A percentile compares a stretch with the other conserved stretches of the same genome.
Evolutionary conservation across 2,888 invertebrate species (phyloP).

Genomic region (Zhengitettix transpicula): DNA sequence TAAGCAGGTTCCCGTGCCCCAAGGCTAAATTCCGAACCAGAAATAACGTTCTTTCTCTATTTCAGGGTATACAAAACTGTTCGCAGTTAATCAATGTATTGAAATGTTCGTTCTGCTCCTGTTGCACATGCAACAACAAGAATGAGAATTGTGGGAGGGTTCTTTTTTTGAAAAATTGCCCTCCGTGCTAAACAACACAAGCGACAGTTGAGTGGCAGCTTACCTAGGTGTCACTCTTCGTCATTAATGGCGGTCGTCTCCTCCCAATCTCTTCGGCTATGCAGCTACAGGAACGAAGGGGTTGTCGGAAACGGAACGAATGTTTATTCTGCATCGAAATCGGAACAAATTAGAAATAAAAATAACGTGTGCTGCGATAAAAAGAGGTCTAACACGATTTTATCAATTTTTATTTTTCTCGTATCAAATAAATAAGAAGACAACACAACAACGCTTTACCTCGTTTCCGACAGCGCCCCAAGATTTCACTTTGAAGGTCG

Average conservation of each 20-base stretch:
- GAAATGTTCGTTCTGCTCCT: neutral
- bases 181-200: conserved; percentile 10
- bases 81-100: neutral
- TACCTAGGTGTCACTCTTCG: conserved; percentile 16
- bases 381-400: neutral
- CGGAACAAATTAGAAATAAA: neutral
- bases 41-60: neutral
- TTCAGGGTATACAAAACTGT: neutral
- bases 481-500: conserved; percentile 10
- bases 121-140: neutral
- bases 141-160: neutral
- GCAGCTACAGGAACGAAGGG: conserved; percentile 6
- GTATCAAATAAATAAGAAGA: neutral
- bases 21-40: neutral
- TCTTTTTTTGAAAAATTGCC: conserved; percentile 8
- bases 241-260: conserved; percentile 14
- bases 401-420: neutral
- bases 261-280: conserved; percentile 11
- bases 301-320: conserved; percentile 3
- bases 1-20: neutral
- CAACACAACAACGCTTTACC: too few relatives aligned
- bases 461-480: conserved; percentile 5
- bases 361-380: neutral
- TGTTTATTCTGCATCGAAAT: too few relatives aligned
- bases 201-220: conserved; percentile 14